Base-by-base conservation (phyloP, 1,140 invertebrate species). In the Drosophila grimshawi region DNA sequence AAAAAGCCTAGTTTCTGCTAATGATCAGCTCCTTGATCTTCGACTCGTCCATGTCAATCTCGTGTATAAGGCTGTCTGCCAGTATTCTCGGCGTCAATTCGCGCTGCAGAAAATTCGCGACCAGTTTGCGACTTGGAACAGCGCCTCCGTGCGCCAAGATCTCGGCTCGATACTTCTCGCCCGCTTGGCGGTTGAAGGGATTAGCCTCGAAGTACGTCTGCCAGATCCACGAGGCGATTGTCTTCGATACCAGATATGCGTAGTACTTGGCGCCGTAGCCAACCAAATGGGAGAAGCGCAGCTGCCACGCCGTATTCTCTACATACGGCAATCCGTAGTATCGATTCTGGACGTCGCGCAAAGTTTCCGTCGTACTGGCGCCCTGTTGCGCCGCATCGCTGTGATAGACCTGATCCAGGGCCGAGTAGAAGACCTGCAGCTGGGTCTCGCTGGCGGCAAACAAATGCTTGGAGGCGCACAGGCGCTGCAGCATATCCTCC, bases 231-330 rank as follows among this genome's bases (percentile, higher is more conserved):
- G 97, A 97, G 0, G 98, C 98, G 43, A 99, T 95, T 27, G 98
- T 97, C 78, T 97, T 94, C 0, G 98, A 99, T 85, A 99, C 96
- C 52, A 99, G 93, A 93, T 99, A 99, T 0, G 98, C 97, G 93
- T 99, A 99, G 93, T 99, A 99, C 93, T 99, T 99, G 0, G 98
- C 98, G 35, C 98, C 99, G 93, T 99, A 99, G 3, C 98, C 98
- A 4, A 99, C 97, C 35, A 99, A 93, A 93, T 99, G 99, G 64
- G 97, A 97, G 94, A 99, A 99, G 53, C 98, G 94, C 67, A 98
- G 94, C 91, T 99, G 98, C 97, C 98, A 99, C 7, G 98, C 98
- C 95, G 98, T 99, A 92, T 97, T 95, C 63, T 95, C 94, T 2
- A 99, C 96, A 92, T 98, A 97, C 0, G 97, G 97, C 29, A 99